Conservation (phyloP, 2,888 invertebrate genomes). For the Imbricaverruca yamaguchii region DNA sequence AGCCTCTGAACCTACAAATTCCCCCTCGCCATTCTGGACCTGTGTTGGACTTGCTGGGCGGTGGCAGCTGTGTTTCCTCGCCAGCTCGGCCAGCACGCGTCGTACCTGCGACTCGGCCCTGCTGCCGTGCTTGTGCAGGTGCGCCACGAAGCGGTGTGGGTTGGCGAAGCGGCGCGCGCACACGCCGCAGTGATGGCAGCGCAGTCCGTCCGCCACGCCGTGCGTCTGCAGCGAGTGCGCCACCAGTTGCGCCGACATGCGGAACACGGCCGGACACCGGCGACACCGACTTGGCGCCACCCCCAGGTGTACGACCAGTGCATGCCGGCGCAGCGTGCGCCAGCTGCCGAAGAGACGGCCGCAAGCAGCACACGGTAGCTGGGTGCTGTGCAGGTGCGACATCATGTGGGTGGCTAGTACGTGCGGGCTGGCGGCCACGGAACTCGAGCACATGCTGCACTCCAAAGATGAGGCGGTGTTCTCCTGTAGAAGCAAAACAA, state of each 20-base stretch:
- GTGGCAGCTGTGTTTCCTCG: too few relatives aligned
- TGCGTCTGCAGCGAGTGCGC: not conserved
- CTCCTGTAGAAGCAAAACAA: not conserved
- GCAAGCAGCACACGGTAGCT: not conserved
- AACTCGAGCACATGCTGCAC: not conserved
- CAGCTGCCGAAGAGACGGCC: not conserved
- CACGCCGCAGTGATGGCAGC: not conserved
- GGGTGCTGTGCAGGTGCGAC: not conserved
- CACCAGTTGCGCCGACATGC: not conserved
- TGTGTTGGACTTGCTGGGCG: too few relatives aligned
- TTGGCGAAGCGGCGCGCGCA: not conserved
- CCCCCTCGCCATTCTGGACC: not conserved
- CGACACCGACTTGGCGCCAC: not conserved
- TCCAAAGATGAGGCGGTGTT: not conserved
- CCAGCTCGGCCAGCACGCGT: not conserved
- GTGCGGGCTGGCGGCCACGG: not conserved
- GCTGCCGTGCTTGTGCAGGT: not conserved
- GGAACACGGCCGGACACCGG: conserved; percentile 9
- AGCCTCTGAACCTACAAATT: not conserved
- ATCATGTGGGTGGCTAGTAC: not conserved
- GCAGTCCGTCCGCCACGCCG: not conserved
- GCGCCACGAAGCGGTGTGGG: not conserved
- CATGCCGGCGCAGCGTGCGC: conserved; percentile 8
- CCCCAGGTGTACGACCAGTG: conserved; percentile 1
- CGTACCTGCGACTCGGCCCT: not conserved